Base-by-base conservation (phyloP, 2,888 invertebrate species). In the Petrolisthes manimaculis region DNA sequence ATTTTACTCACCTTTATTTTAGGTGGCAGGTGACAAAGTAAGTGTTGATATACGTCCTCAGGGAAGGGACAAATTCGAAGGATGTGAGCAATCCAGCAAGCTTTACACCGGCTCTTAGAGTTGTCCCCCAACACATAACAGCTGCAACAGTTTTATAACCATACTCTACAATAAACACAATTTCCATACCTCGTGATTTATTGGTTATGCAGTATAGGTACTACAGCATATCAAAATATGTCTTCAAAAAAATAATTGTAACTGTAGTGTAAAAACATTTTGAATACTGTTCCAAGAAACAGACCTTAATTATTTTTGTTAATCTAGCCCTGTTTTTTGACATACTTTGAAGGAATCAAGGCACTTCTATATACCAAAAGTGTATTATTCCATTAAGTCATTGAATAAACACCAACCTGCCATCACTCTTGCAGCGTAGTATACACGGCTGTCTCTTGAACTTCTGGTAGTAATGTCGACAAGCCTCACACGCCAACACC, bases 401-500 rank as follows among this genome's bases (percentile, higher is more conserved):
- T 5, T 21, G 14, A 71, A n/a, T 4, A 53, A 69, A n/a, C 12
- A 86, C 89, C 21, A 79, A 88, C 90, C 88, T 80, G 84, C 88
- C 83, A 21, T 69, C 69, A n/a, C 24, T n/a, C 61, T 86, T 86
- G 75, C 90, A 90, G 5, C 75, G 83, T 75, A 90, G 71, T 18
- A 83, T 88, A 51, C 67, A 85, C 5, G 90, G 90, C 21, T 79
- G 69, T 54, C 88, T 69, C 14, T 90, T 86, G 81, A 90, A 90
- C 54, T 88, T 85, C 83, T 90, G 90, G 79, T 90, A 90, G n/a
- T 61, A 88, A 55, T 90, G 90, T 21, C 90, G 81, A 54, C 90
- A 90, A 2, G 90, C 90, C 69, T 88, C 90, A 69, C 90, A 90
- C 2, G 88, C 88, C 74, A 90, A 21, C 3, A 90, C 85, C 14